Evolutionary conservation across 2,113 vertebrate genomes (phyloP).

Genomic region (Zosterops japonicus): DNA sequence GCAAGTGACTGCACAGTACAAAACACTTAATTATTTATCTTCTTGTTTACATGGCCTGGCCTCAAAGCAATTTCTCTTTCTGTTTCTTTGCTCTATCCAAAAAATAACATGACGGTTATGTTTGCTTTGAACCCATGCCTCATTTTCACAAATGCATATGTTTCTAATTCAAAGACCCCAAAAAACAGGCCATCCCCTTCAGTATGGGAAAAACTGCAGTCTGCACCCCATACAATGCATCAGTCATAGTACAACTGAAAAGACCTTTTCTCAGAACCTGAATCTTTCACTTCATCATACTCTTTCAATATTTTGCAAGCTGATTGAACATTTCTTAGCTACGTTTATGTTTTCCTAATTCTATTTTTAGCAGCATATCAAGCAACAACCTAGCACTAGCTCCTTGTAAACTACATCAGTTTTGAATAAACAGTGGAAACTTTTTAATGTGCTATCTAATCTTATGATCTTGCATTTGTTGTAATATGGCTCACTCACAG

Average conservation of each 20-base stretch:
- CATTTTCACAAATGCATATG: neutral
- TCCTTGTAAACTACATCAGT: neutral
- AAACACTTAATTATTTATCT: neutral
- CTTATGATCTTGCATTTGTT: neutral
- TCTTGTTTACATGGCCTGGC: neutral
- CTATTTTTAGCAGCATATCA: neutral
- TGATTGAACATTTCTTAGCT: neutral
- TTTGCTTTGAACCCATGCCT: neutral
- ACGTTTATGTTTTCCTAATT: neutral
- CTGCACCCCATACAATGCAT: neutral
- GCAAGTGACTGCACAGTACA: neutral
- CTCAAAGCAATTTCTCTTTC: neutral
- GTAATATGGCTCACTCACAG: neutral
- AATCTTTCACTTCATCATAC: neutral
- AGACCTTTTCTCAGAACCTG: neutral
- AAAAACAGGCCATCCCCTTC: neutral
- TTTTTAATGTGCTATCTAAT: neutral
- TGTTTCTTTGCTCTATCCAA: neutral
- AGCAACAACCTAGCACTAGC: neutral
- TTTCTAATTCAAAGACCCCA: neutral
- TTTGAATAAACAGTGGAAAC: constrained; percentile 13
- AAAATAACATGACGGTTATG: neutral
- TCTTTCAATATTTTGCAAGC: neutral
- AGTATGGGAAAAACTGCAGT: neutral
- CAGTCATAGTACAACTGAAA: neutral